phyloP scores from a whole-genome alignment of 2,888 invertebrate genomes.

The Gibbula magus region DNA sequence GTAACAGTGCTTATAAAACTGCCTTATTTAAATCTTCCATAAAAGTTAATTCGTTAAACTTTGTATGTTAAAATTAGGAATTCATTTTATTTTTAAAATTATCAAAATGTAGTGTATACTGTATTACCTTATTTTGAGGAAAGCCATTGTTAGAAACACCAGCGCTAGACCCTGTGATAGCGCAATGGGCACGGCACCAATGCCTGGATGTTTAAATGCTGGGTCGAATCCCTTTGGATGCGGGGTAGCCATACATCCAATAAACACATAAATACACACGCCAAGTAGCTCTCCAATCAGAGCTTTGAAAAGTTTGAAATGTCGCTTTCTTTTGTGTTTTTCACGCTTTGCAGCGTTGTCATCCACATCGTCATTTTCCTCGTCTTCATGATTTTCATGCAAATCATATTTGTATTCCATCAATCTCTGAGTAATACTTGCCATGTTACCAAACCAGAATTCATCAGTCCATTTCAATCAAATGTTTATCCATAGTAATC shows the following conservation, averaged over 20 bases:
- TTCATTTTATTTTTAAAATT: not conserved
- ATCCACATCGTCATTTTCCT: constrained; percentile 10
- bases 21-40: not conserved
- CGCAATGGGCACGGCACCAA: not conserved
- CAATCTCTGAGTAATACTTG: not conserved
- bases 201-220: not conserved
- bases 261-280: constrained; percentile 24
- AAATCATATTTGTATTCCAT: not conserved
- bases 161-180: constrained; percentile 8
- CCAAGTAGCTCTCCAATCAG: not conserved
- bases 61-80: not conserved
- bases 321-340: not conserved
- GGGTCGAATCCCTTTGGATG: constrained; percentile 1
- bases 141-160: not conserved
- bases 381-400: not conserved
- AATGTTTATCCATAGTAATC: too few species aligned
- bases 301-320: not conserved
- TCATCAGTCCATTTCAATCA: too few species aligned
- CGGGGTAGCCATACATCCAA: constrained; percentile 21
- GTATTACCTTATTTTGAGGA: constrained; percentile 10
- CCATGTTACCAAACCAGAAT: not conserved
- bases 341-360: not conserved
- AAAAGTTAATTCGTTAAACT: not conserved
- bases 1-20: not conserved
- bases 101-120: not conserved